Percentiles rank a stretch among this genome's conserved stretches.
phyloP scores from a whole-genome alignment of 1,140 invertebrate species.

The Phymorhynchus buccinoides region DNA sequence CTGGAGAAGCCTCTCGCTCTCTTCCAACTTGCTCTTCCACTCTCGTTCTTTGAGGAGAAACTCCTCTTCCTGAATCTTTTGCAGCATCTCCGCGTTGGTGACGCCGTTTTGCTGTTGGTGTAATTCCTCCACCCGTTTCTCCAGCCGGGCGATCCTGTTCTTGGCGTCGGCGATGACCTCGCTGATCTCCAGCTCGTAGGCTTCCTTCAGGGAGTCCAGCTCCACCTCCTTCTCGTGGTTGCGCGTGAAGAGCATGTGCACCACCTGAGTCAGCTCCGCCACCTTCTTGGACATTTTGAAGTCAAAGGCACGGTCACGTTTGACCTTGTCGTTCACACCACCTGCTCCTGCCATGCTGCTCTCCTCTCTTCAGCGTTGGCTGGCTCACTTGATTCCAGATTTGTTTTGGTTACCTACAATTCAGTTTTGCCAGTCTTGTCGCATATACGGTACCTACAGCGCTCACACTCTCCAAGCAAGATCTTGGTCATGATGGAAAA shows the following conservation, averaged over 20 bases:
- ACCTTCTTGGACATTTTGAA: constrained; percentile 73
- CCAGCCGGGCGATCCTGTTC: constrained; percentile 51
- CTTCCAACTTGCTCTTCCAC: constrained; percentile 54
- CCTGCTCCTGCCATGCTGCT: background rate
- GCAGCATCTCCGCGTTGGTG: constrained; percentile 47
- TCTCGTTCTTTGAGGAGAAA: constrained; percentile 54
- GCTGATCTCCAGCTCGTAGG: constrained; percentile 68
- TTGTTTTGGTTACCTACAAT: background rate
- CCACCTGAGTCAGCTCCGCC: constrained; percentile 72
- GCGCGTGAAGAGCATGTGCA: constrained; percentile 71
- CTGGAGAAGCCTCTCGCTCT: constrained; percentile 55
- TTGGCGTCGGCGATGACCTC: constrained; percentile 64
- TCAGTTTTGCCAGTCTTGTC: background rate
- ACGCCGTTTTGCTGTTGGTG: constrained; percentile 43
- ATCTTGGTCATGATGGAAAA: background rate
- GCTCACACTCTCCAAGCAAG: background rate
- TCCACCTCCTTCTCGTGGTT: constrained; percentile 73
- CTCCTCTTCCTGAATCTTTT: constrained; percentile 52
- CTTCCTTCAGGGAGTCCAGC: constrained; percentile 67
- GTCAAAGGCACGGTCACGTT: constrained; percentile 67
- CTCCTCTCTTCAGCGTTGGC: background rate
- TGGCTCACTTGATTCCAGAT: background rate
- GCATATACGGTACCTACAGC: background rate
- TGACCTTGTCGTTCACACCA: constrained; percentile 54
- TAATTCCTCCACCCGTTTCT: constrained; percentile 53